phyloP scores from a whole-genome alignment of 2,113 vertebrate species.

The Anas platyrhynchos region DNA sequence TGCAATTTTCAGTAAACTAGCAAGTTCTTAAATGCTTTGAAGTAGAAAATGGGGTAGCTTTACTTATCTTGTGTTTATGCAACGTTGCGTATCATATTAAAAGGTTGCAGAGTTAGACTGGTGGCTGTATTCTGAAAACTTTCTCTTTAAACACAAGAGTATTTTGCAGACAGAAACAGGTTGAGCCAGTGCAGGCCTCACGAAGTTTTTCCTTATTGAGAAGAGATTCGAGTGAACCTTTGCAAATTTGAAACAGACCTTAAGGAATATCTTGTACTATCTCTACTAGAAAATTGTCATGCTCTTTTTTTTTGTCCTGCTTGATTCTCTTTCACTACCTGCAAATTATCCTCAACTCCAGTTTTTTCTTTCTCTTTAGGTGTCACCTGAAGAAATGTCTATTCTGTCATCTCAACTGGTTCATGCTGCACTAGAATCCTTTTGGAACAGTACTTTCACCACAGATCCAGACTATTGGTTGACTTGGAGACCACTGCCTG shows the following conservation, averaged over 20 bases:
- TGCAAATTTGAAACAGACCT: not conserved
- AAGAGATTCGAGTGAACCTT: not conserved
- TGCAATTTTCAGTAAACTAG: not conserved
- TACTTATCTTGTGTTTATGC: not conserved
- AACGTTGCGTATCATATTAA: fast-evolving
- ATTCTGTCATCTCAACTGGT: conserved; percentile 87
- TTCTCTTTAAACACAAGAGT: not conserved
- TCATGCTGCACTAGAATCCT: conserved; percentile 80
- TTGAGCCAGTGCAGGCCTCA: not conserved
- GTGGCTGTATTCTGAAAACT: not conserved
- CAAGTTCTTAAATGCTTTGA: not conserved
- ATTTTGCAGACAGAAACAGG: not conserved
- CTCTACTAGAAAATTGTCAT: not conserved
- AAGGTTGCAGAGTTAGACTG: not conserved
- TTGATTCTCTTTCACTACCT: not conserved
- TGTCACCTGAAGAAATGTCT: conserved; percentile 82
- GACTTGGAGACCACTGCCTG: conserved; percentile 80
- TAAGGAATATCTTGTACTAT: not conserved
- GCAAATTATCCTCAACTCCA: not conserved
- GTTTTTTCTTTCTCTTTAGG: conserved; percentile 40
- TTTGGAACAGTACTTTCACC: conserved; percentile 90
- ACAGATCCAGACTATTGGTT: conserved; percentile 90
- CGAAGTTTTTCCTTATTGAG: not conserved
- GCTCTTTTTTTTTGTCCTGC: not conserved
- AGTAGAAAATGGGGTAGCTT: not conserved